A percentile compares a stretch with the other conserved stretches of the same genome.
These are phyloP conservation scores for Empis stercorea DNA, from an alignment of 2,888 invertebrate genomes.

Conservation along the genomic window DNA sequence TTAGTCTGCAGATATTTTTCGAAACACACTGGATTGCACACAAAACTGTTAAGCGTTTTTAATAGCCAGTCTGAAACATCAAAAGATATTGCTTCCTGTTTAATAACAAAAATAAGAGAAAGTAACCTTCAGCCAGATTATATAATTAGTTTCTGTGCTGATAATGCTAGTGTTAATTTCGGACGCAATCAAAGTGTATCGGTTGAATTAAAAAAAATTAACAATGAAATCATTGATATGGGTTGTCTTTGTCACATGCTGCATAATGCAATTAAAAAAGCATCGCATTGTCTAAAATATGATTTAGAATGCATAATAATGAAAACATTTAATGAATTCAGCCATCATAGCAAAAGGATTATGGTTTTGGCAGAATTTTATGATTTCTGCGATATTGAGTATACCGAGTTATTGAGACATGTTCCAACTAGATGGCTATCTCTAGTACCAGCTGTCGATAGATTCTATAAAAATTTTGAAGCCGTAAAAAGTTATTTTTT, in stretches of 20 bases:
- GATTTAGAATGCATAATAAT: conserved; percentile 9
- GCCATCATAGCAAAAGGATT: conserved; percentile 4
- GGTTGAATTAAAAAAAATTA: conserved; percentile 7
- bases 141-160: conserved; percentile 8
- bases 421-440: conserved; percentile 9
- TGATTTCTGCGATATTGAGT: conserved; percentile 9
- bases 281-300: conserved; percentile 5
- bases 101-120: conserved; percentile 3
- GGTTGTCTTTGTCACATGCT: conserved; percentile 5
- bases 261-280: conserved; percentile 8
- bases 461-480: conserved; percentile 7
- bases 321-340: conserved; percentile 7
- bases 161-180: conserved; percentile 11
- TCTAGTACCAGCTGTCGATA: conserved; percentile 7
- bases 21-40: neutral
- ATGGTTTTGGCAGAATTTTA: conserved; percentile 5
- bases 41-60: conserved; percentile 3
- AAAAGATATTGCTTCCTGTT: conserved; percentile 3
- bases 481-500: conserved; percentile 9
- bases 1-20: conserved; percentile 1
- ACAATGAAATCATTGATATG: neutral
- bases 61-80: conserved; percentile 4
- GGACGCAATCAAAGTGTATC: conserved; percentile 8
- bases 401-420: conserved; percentile 8
- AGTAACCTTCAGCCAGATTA: conserved; percentile 2